A percentile compares a stretch with the other conserved stretches of the same genome.
Evolutionary conservation across 2,888 invertebrate species (phyloP).

Genomic region (Andrena chrysosceles): DNA sequence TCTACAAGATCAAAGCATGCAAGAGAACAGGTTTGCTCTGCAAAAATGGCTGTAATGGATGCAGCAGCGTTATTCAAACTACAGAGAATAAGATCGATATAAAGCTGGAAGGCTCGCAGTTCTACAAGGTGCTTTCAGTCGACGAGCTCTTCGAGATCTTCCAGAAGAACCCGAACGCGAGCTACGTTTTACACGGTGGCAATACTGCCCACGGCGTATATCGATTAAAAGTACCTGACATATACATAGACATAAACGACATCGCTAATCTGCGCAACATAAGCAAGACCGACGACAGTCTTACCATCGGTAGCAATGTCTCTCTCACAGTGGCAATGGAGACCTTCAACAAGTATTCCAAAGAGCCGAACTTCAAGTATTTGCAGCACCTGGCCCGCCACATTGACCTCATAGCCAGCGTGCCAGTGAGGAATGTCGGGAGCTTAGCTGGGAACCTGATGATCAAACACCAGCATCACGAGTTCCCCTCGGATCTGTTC

Average conservation of each 20-base stretch:
- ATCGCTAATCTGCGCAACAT: slow-evolving; percentile 84
- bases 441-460: slow-evolving; percentile 90
- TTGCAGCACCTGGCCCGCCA: slow-evolving; percentile 87
- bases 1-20: slow-evolving; percentile 80
- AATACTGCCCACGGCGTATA: slow-evolving; percentile 91
- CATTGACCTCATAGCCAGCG: slow-evolving; percentile 89
- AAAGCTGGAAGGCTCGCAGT: slow-evolving; percentile 83
- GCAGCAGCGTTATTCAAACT: slow-evolving; percentile 41
- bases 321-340: slow-evolving; percentile 87
- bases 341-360: slow-evolving; percentile 84
- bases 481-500: slow-evolving; percentile 91
- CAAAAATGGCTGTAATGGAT: slow-evolving; percentile 79
- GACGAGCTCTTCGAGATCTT: slow-evolving; percentile 87
- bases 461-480: slow-evolving; percentile 88
- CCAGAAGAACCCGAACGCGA: slow-evolving; percentile 83
- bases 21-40: slow-evolving; percentile 83
- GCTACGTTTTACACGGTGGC: slow-evolving; percentile 89
- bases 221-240: slow-evolving; percentile 82
- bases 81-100: slow-evolving; percentile 76
- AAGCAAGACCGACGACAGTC: slow-evolving; percentile 75
- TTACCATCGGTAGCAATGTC: slow-evolving; percentile 87
- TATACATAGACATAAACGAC: slow-evolving; percentile 86
- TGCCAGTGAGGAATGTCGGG: slow-evolving; percentile 90
- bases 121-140: slow-evolving; percentile 87
- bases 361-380: slow-evolving; percentile 87